phyloP scores from a whole-genome alignment of 2,113 vertebrate genomes.

The Antigone vipio region DNA sequence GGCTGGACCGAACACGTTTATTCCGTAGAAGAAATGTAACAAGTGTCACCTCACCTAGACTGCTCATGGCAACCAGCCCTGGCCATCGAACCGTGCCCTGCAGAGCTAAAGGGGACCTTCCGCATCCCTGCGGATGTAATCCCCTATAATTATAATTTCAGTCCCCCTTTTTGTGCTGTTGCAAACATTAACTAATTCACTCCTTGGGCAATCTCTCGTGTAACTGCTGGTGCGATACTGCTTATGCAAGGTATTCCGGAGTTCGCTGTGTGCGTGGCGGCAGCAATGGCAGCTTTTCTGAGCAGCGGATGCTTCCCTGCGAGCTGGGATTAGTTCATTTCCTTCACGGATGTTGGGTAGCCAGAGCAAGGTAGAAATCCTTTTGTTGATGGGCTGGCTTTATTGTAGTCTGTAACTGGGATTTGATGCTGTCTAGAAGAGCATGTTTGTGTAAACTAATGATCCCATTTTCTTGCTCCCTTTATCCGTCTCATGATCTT shows the following conservation, averaged over 20 bases:
- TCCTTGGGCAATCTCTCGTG: background rate
- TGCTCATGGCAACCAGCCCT: background rate
- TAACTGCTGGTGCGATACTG: background rate
- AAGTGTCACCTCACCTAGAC: background rate
- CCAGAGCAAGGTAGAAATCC: background rate
- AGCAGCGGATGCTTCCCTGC: background rate
- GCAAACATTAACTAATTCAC: background rate
- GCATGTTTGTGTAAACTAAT: background rate
- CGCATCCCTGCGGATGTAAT: background rate
- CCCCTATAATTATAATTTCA: background rate
- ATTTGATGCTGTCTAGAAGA: background rate
- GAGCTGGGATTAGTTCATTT: background rate
- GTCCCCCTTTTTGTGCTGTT: background rate
- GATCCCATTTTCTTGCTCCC: background rate
- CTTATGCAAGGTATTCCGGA: background rate
- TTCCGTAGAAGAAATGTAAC: background rate
- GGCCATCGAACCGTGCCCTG: background rate
- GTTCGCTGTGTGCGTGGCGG: rapidly evolving
- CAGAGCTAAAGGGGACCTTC: background rate
- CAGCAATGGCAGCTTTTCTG: background rate
- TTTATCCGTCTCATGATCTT: background rate
- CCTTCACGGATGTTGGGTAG: background rate
- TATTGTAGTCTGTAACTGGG: background rate
- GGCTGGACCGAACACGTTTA: background rate
- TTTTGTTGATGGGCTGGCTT: background rate